Base-by-base conservation (phyloP, 2,113 vertebrate genomes). In the Theristicus caerulescens region DNA sequence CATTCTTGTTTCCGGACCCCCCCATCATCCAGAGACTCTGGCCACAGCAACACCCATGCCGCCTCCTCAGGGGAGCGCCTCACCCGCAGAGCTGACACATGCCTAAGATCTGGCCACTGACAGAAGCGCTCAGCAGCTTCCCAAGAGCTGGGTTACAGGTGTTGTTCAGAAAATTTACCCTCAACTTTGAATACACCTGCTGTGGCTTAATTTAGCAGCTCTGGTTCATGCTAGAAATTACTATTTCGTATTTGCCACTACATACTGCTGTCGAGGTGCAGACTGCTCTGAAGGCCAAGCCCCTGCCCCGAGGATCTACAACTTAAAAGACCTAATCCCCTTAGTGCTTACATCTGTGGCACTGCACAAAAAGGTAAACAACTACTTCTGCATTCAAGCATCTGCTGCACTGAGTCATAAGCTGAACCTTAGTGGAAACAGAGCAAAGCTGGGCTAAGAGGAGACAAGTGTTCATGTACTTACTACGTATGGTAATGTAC, bases 361-460 rank as follows among this genome's bases (percentile, higher is more conserved):
- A 40, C n/a, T 36, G 70, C 82, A 84, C 62, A 80, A 34, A 21
- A 42, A 82, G 72, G 49, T 90, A 93, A 96, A 91, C 58, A 62
- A 87, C 70, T 46, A 26, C 69, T 40, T 27, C 38, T 51, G 46
- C 54, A 38, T 24, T 95, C 64, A 78, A 58, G 54, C 91, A 80
- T 86, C 91, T 94, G 83, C 94, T 94, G 78, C 89, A 71, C 52
- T 58, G 29, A 82, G 61, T 85, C 81, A 72, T 51, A 58, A 76
- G 16, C 62, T 62, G 46, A 82, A 16, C 78, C 71, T 90, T 36
- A 46, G 79, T 58, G 51, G 78, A 66, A 92, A 51, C 19, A 73
- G 57, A 84, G 81, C 47, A 91, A 95, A 95, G 61, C 65, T 32
- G 18, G 51, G 57, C 78, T 95, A 51, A 84, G 47, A 71, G 52